These are phyloP conservation scores for Drosophila rhopaloa DNA, from an alignment of 1,140 invertebrate genomes.

Conservation along the genomic window DNA sequence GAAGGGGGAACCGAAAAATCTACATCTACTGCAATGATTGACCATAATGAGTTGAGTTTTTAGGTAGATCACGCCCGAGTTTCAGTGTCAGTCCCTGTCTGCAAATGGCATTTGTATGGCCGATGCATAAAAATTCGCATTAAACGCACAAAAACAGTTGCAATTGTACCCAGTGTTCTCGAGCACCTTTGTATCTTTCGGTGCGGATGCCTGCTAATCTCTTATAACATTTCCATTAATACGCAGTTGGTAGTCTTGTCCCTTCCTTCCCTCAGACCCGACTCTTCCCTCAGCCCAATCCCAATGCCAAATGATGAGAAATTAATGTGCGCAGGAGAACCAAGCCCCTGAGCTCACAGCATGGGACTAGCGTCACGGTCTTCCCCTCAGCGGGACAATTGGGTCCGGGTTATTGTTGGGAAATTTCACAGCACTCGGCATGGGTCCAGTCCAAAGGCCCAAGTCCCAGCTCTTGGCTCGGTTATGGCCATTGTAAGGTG, in stretches of 20 bases:
- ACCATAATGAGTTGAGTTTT: slow-evolving; percentile 69
- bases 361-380: slow-evolving; percentile 65
- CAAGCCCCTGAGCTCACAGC: slow-evolving; percentile 52
- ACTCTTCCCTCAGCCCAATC: slow-evolving; percentile 2
- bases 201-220: slow-evolving; percentile 65
- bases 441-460: slow-evolving; percentile 37
- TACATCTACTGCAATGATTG: slow-evolving; percentile 44
- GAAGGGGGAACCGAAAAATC: slow-evolving; percentile 21
- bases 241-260: slow-evolving; percentile 68
- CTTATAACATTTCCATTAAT: slow-evolving; percentile 81
- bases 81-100: slow-evolving; percentile 17
- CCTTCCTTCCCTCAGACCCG: slow-evolving; percentile 1
- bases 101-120: slow-evolving; percentile 64
- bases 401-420: slow-evolving; percentile 68
- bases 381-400: slow-evolving; percentile 65
- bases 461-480: not conserved
- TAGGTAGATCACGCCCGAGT: slow-evolving; percentile 71
- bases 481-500: slow-evolving; percentile 67
- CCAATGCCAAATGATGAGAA: slow-evolving; percentile 76
- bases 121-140: slow-evolving; percentile 74
- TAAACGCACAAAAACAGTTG: slow-evolving; percentile 71
- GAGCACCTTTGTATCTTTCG: slow-evolving; percentile 18
- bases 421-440: slow-evolving; percentile 78
- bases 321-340: slow-evolving; percentile 73
- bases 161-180: slow-evolving; percentile 63